phyloP scores from a whole-genome alignment of 2,888 invertebrate species.

The Oscheius sp. region DNA sequence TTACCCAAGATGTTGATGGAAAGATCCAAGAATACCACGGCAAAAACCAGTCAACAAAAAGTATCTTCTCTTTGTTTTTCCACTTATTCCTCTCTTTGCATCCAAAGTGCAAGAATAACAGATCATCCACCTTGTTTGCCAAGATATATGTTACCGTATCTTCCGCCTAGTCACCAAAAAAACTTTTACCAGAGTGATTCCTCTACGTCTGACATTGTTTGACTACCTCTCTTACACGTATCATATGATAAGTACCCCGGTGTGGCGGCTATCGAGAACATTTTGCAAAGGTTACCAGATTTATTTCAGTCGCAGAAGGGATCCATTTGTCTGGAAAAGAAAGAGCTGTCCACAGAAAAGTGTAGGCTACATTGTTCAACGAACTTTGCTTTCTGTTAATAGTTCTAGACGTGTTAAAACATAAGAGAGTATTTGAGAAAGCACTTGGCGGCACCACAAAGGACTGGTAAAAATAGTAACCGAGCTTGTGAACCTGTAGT shows the following conservation, averaged over 20 bases:
- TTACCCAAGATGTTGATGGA: background rate
- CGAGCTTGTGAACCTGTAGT: too few relatives aligned
- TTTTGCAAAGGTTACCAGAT: too few relatives aligned
- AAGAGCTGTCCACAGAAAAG: too few relatives aligned
- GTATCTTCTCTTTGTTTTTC: conserved; percentile 5
- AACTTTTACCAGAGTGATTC: too few relatives aligned
- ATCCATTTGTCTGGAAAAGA: too few relatives aligned
- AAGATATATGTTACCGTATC: conserved; percentile 11
- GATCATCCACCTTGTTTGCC: background rate
- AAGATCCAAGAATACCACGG: background rate
- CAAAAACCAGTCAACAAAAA: background rate
- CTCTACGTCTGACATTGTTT: background rate
- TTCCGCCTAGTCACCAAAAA: background rate
- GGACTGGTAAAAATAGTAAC: conserved; percentile 2
- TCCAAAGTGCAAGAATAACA: conserved; percentile 17
- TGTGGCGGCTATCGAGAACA: too few relatives aligned
- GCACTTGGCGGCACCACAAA: conserved; percentile 27
- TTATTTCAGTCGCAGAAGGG: too few relatives aligned
- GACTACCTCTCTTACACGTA: conserved; percentile 1
- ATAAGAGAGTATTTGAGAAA: conserved; percentile 7
- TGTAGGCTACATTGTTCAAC: too few relatives aligned
- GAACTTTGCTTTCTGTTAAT: too few relatives aligned
- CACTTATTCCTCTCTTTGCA: background rate
- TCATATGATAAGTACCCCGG: conserved; percentile 6
- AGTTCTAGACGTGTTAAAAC: background rate